A percentile compares a stretch with the other conserved stretches of the same genome.
Conservation (phyloP, 2,888 invertebrate species). For the Dyspetes luteomarginatus region DNA sequence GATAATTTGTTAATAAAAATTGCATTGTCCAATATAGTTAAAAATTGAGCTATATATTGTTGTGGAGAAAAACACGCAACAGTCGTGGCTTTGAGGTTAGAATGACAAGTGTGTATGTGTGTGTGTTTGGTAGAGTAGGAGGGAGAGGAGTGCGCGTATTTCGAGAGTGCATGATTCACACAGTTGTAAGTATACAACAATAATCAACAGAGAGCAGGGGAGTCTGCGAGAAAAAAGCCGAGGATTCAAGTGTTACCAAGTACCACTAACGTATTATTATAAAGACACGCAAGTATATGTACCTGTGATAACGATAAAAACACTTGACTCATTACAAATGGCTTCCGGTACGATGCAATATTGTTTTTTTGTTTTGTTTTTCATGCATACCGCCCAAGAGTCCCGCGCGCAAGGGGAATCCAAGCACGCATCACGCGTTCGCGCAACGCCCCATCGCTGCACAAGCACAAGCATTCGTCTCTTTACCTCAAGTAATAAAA, state of each 20-base stretch:
- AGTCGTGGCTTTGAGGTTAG: no score
- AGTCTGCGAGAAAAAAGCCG: conserved; percentile 15
- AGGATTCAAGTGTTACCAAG: neutral
- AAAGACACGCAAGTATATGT: conserved; percentile 57
- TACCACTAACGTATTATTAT: conserved; percentile 8
- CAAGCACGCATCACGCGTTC: conserved; percentile 32
- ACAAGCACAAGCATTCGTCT: neutral
- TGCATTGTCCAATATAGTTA: no score
- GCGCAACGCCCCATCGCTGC: conserved; percentile 53
- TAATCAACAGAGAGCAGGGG: neutral
- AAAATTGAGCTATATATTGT: no score
- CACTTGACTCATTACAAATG: conserved; percentile 62
- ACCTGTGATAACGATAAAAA: conserved; percentile 48
- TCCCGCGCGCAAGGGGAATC: conserved; percentile 31
- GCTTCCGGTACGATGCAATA: conserved; percentile 59
- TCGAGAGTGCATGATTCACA: no score
- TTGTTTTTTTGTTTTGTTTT: conserved; percentile 47
- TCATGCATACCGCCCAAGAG: conserved; percentile 17
- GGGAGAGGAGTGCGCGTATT: no score
- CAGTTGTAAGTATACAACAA: neutral
- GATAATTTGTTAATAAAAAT: no score
- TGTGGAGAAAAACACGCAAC: no score
- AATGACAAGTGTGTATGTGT: no score
- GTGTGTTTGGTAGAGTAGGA: no score
- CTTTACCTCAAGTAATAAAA: neutral